These are phyloP conservation scores for Uromys caudimaculatus DNA, from an alignment of 2,797 vertebrate species.

Conservation along the genomic window DNA sequence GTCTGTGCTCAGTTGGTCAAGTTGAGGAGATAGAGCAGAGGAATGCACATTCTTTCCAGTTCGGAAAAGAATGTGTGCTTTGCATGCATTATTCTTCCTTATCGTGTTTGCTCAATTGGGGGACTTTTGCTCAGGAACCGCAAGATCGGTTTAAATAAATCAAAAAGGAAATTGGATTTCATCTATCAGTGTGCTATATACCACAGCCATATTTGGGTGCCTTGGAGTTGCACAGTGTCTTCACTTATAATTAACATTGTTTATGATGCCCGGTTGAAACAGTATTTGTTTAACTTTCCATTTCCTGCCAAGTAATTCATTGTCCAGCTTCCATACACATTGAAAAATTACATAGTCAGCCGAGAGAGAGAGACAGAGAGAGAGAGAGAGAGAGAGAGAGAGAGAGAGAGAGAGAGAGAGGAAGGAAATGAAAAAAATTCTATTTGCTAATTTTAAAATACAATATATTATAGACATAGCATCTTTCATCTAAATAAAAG, in stretches of 20 bases:
- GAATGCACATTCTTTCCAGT: conserved; percentile 29
- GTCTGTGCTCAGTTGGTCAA: conserved; percentile 55
- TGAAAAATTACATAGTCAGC: conserved; percentile 32
- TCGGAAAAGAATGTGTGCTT: conserved; percentile 51
- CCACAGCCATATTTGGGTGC: conserved; percentile 66
- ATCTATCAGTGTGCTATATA: conserved; percentile 69
- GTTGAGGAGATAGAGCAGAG: not conserved
- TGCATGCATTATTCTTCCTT: conserved; percentile 3
- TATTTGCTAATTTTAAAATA: conserved; percentile 52
- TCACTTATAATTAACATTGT: conserved; percentile 67
- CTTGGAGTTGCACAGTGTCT: conserved; percentile 55
- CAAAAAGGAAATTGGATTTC: conserved; percentile 70
- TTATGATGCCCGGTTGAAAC: conserved; percentile 42
- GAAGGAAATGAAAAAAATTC: too few relatives aligned
- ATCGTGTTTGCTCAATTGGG: conserved; percentile 46
- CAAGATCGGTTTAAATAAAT: conserved; percentile 58
- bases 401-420: rapidly evolving
- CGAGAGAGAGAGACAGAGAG: not conserved
- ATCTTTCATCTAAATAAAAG: conserved; percentile 42
- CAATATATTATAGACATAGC: conserved; percentile 51
- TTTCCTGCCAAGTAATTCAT: conserved; percentile 67
- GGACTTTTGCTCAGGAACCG: conserved; percentile 37
- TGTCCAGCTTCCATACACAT: conserved; percentile 40
- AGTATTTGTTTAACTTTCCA: conserved; percentile 57
- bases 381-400: rapidly evolving